Conservation (phyloP, 2,113 vertebrate species). For the Meleagris gallopavo region DNA sequence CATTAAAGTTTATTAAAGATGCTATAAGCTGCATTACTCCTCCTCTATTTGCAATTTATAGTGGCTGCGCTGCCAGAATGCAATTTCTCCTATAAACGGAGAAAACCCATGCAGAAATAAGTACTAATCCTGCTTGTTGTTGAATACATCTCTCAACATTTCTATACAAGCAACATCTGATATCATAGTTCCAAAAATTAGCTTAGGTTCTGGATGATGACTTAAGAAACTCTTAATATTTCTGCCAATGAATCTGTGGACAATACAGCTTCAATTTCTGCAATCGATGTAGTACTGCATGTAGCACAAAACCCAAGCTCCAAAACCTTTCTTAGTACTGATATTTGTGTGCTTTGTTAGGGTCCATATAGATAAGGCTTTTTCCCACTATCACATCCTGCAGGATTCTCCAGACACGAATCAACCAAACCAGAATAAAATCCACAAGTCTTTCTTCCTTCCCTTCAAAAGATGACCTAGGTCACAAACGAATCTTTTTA, state of each 20-base stretch:
- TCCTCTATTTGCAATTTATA: conserved; percentile 19
- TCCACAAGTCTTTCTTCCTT: neutral
- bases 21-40: neutral
- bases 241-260: neutral
- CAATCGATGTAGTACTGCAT: rapidly evolving
- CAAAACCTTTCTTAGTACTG: neutral
- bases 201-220: neutral
- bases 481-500: neutral
- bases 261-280: neutral
- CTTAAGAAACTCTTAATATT: neutral
- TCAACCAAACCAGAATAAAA: neutral
- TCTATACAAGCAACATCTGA: neutral
- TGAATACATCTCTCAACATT: neutral
- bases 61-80: neutral
- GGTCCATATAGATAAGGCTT: neutral
- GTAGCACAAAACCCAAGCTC: neutral
- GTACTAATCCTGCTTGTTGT: neutral
- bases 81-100: neutral
- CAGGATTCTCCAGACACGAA: neutral
- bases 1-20: conserved; percentile 41
- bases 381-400: neutral
- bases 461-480: neutral
- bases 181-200: neutral
- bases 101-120: neutral
- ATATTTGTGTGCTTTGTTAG: neutral